These are phyloP conservation scores for Myoxocephalus aenaeus DNA, from an alignment of 2,797 vertebrate genomes.

Conservation along the genomic window DNA sequence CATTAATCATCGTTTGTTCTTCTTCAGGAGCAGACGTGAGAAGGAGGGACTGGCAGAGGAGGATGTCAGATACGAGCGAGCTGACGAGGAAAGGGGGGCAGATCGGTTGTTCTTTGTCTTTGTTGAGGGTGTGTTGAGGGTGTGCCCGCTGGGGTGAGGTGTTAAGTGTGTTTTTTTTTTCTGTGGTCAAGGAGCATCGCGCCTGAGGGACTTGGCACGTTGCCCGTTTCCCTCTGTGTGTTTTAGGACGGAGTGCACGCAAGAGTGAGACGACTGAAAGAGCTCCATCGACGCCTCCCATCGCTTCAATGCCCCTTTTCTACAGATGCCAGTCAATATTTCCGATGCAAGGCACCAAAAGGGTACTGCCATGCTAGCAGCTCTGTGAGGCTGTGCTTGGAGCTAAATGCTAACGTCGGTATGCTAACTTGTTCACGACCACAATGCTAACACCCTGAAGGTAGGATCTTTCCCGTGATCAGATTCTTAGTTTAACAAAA, in stretches of 20 bases:
- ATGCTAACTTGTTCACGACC: too few relatives aligned
- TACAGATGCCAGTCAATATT: background rate
- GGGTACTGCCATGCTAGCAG: too few relatives aligned
- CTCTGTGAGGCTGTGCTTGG: background rate
- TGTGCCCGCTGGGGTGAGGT: slow-evolving; percentile 68
- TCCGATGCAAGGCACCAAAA: background rate
- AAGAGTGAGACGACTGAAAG: slow-evolving; percentile 8
- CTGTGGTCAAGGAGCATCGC: slow-evolving; percentile 50
- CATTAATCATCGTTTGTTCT: slow-evolving; percentile 94
- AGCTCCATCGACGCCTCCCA: background rate
- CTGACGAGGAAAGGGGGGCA: slow-evolving; percentile 13
- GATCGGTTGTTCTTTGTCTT: slow-evolving; percentile 63
- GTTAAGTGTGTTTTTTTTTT: slow-evolving; percentile 53
- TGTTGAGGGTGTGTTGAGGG: slow-evolving; percentile 72
- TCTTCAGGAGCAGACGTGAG: slow-evolving; percentile 59
- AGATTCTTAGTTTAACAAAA: background rate
- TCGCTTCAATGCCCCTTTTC: background rate
- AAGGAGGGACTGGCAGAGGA: slow-evolving; percentile 34
- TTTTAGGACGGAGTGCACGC: slow-evolving; percentile 9
- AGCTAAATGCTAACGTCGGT: background rate
- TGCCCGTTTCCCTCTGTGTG: slow-evolving; percentile 32
- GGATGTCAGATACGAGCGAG: slow-evolving; percentile 30
- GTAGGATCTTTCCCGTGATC: background rate
- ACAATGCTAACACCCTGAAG: background rate
- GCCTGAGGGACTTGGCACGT: slow-evolving; percentile 50